These are phyloP conservation scores for Tetragonula clypearis DNA, from an alignment of 1,140 invertebrate species.

Conservation along the genomic window DNA sequence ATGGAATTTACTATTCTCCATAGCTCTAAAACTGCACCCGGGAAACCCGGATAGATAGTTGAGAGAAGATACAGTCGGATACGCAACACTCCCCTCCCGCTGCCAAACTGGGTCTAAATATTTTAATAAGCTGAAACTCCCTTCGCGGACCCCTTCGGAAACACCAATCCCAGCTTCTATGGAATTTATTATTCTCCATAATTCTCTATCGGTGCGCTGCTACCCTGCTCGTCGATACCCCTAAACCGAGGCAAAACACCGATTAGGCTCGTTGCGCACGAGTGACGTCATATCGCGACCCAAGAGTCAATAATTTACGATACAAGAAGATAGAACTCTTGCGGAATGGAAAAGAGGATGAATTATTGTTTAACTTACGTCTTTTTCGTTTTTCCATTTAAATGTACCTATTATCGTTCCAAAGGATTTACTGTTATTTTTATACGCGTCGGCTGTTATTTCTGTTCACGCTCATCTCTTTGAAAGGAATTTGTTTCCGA, in stretches of 20 bases:
- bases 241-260: constrained; percentile 38
- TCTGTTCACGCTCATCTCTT: background rate
- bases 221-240: background rate
- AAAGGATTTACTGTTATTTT: too few relatives aligned
- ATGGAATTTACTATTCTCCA: constrained; percentile 9
- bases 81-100: background rate
- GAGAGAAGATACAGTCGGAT: background rate
- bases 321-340: background rate
- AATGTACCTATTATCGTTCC: too few relatives aligned
- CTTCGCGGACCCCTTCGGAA: background rate
- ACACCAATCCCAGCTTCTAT: background rate
- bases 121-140: constrained; percentile 8
- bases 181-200: constrained; percentile 19
- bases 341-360: too few relatives aligned
- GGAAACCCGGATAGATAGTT: background rate
- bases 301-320: background rate
- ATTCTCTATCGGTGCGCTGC: constrained; percentile 6
- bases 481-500: background rate
- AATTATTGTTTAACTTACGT: too few relatives aligned
- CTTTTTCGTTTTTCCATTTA: too few relatives aligned
- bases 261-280: constrained; percentile 70
- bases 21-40: background rate
- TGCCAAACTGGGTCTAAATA: constrained; percentile 11
- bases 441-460: background rate
- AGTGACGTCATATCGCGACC: background rate